Percentiles rank a stretch among this genome's conserved stretches.
Conservation (phyloP, 2,888 invertebrate species). For the Troilus luridus region DNA sequence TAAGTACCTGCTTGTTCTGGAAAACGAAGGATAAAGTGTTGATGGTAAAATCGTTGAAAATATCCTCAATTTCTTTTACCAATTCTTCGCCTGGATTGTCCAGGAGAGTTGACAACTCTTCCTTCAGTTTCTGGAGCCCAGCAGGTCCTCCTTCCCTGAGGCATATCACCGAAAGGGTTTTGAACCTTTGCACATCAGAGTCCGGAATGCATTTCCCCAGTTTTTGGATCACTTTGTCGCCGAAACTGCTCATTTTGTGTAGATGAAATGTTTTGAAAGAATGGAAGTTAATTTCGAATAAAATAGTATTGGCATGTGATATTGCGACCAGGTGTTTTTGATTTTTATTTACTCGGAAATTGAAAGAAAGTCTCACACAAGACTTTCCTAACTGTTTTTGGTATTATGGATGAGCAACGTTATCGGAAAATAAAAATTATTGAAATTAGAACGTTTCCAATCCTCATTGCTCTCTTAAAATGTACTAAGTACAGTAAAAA, state of each 20-base stretch:
- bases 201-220: neutral
- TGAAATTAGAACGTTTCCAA: too few species aligned
- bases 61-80: neutral
- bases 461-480: too few species aligned
- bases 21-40: slow-evolving; percentile 5
- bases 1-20: neutral
- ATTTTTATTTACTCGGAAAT: neutral
- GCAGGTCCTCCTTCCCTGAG: neutral
- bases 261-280: neutral
- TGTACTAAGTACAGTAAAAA: too few species aligned
- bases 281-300: neutral
- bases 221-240: neutral
- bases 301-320: neutral
- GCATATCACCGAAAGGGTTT: neutral
- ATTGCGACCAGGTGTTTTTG: neutral
- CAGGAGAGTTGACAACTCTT: neutral
- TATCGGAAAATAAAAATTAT: too few species aligned
- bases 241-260: slow-evolving; percentile 11
- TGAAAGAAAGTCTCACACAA: too few species aligned
- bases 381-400: too few species aligned
- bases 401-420: too few species aligned
- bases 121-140: neutral
- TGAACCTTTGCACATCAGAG: neutral
- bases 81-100: neutral
- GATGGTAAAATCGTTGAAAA: neutral